A percentile compares a stretch with the other conserved stretches of the same genome.
phyloP scores from a whole-genome alignment of 2,797 vertebrate genomes.

The Pseudochromis fuscus region DNA sequence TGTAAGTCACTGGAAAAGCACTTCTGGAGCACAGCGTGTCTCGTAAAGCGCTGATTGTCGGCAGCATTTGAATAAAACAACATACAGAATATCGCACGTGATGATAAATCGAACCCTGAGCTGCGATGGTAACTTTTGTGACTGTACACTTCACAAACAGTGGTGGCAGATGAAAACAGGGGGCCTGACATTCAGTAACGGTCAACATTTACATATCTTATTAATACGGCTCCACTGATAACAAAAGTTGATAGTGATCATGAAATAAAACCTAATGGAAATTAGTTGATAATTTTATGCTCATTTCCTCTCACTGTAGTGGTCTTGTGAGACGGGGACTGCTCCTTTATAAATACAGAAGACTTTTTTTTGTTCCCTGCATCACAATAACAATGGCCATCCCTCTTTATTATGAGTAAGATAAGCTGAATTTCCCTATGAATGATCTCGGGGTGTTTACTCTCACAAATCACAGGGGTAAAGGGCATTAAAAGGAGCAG shows the following conservation, averaged over 20 bases:
- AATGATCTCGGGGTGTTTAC: conserved; percentile 76
- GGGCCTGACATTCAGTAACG: conserved; percentile 82
- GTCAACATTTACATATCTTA: conserved; percentile 83
- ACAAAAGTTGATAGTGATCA: conserved; percentile 54
- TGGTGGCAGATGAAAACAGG: conserved; percentile 49
- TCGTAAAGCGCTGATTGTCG: conserved; percentile 11
- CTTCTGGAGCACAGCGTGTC: neutral
- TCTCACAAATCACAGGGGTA: conserved; percentile 60
- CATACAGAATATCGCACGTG: conserved; percentile 1
- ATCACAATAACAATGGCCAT: conserved; percentile 69
- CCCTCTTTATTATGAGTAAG: conserved; percentile 59
- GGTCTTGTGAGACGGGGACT: conserved; percentile 46
- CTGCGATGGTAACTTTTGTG: conserved; percentile 30
- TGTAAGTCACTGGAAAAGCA: conserved; percentile 18
- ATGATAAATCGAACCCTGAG: neutral
- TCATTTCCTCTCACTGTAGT: conserved; percentile 55
- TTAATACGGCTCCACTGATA: conserved; percentile 53
- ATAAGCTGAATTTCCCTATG: conserved; percentile 81
- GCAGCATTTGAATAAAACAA: neutral
- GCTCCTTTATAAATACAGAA: conserved; percentile 57
- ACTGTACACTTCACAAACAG: conserved; percentile 30
- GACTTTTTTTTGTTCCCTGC: conserved; percentile 56
- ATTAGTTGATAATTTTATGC: conserved; percentile 60
- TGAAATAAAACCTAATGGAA: conserved; percentile 64
- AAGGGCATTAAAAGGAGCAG: conserved; percentile 54